Base-by-base conservation (phyloP, 30 jellyfish, hydroid and myxozoan species). In the Pelagia noctiluca region DNA sequence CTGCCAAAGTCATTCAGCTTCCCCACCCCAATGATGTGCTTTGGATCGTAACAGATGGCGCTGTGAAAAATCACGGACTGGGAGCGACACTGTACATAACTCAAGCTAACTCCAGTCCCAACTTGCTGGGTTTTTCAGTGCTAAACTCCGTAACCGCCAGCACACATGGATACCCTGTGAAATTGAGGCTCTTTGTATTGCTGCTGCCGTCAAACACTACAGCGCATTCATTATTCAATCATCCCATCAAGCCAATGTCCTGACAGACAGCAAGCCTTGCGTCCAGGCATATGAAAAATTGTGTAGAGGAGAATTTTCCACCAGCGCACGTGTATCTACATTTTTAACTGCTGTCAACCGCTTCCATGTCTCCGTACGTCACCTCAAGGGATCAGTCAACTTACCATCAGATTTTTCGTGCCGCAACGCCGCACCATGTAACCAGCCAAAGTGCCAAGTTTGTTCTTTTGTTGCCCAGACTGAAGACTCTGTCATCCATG, bases 211-310 rank as follows among this genome's bases (percentile, higher is more conserved):
- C 12, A 28, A 37, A 63, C 89, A 84, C 63, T 72, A 70, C 36
- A 74, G 84, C 30, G 90, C 91, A 3, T 84, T 49, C 71, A 71
- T 83, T 65, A 63, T 42, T 22, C 95, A 84, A 60, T 84, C 95
- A 34, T 24, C 36, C 60, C 95, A 84, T 37, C 71, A 60, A 35
- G 38, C n/a, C n/a, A 68, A 5, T 57, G 57, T 83, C 34, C 75
- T 84, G 21, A 84, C 95, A 2, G 95, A 75, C 64, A 84, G 95
- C 76, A 73, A 75, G 72, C 95, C 95, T 16, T 84, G 91, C 57
- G 90, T 84, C 38, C 95, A 84, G 38, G 90, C 95, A 29, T 53
- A 72, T 28, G 84, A 84, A 35, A 48, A 75, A 50, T 90, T 84
- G 13, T 21, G 31, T 21, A 24, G 84, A 72, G 95, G 90, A 2